Evolutionary conservation across 2,797 vertebrate genomes (phyloP).

Genomic region (Rhincodon typus): DNA sequence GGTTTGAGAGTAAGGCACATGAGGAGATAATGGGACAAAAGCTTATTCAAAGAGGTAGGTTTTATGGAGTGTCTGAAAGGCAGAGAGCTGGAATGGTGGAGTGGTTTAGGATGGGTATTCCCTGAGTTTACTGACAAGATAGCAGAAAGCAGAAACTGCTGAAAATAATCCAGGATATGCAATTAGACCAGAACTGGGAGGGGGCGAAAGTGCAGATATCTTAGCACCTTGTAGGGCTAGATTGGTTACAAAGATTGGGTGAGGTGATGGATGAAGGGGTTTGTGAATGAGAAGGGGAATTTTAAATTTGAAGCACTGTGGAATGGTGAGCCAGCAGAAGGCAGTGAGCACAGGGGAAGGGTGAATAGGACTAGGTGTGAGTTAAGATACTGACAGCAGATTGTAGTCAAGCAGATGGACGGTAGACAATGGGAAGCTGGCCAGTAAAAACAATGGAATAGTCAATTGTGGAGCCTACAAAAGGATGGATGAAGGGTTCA

Average conservation of each 20-base stretch:
- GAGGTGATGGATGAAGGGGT: not conserved
- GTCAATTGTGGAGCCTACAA: not conserved
- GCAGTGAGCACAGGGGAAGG: not conserved
- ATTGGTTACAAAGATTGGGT: not conserved
- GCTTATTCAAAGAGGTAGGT: too few species aligned
- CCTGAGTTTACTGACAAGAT: not conserved
- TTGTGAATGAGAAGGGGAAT: not conserved
- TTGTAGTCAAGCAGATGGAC: not conserved
- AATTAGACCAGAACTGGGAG: not conserved
- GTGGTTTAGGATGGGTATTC: too few species aligned
- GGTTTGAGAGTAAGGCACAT: too few species aligned
- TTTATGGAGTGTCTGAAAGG: too few species aligned
- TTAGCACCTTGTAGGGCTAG: not conserved
- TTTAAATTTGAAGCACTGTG: not conserved
- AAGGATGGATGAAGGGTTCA: not conserved
- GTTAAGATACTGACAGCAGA: not conserved
- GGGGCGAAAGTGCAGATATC: not conserved
- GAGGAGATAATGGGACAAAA: too few species aligned
- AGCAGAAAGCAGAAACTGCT: not conserved
- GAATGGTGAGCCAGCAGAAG: not conserved
- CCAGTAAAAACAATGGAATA: not conserved
- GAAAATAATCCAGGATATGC: not conserved
- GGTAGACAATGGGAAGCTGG: not conserved
- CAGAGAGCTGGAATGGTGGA: too few species aligned
- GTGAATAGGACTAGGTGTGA: not conserved